Evolutionary conservation across 1,140 invertebrate species (phyloP), one percentile per base, ranked within the genome.

Genomic region (Parapsyche elsis): DNA sequence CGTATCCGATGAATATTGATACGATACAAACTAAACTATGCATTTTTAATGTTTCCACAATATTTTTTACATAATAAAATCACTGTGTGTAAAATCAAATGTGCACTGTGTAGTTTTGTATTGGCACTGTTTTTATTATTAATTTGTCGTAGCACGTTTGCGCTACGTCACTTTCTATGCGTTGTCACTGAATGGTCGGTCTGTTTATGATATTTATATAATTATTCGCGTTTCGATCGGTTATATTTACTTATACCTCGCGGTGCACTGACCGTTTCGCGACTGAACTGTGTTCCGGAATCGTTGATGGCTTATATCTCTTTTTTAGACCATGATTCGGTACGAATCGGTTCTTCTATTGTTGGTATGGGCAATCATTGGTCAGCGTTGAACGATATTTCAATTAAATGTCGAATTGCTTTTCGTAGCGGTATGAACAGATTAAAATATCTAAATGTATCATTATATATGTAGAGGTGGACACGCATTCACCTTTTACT

Each of bases 241-340:
- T 38, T 4, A 4, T 1, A 45, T n/a, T n/a, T n/a, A n/a, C n/a
- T n/a, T 21, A 64, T 23, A 64, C 75, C 38, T 64, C 71, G 30
- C 76, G 67, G 79, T 73, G 79, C 80, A 67, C 81, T 83, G 79
- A 80, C 81, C 76, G 79, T 70, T 81, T 67, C 38, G 53, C 79
- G 79, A 83, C 81, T 83, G 81, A 83, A 83, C 79, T 78, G 79
- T 78, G 78, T 59, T 79, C 61, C 70, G 57, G 44, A 38, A 30
- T 64, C 26, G 46, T 49, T 45, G 79, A 83, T 79, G 45, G 81
- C 78, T 83, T 83, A 83, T 83, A 83, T 83, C 64, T 77, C 75
- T 57, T 77, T 77, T 75, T 77, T 16, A 44, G 24, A 44, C n/a
- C 23, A 64, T 57, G 19, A 77, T 77, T 76, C 64, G 64, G 64